phyloP scores from a whole-genome alignment of 2,888 invertebrate species.

The Drosophila paramelanica region DNA sequence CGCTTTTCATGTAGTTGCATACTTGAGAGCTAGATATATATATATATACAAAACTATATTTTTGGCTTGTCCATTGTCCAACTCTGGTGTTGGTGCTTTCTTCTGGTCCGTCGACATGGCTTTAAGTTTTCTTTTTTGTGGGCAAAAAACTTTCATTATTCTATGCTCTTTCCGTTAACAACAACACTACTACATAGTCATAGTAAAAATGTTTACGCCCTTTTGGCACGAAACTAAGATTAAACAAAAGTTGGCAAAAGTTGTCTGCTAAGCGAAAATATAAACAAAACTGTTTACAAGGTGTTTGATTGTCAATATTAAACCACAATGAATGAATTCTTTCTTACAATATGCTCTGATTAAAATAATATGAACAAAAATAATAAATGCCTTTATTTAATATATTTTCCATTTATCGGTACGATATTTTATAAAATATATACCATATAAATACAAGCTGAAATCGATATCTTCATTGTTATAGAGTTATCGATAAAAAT shows the following conservation, averaged over 20 bases:
- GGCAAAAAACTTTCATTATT: slow-evolving; percentile 4
- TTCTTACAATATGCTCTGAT: too few species aligned
- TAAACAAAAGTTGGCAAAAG: background rate
- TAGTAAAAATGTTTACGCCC: background rate
- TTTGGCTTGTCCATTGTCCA: slow-evolving; percentile 31
- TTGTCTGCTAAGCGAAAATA: too few species aligned
- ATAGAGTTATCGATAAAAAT: too few species aligned
- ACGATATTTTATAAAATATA: too few species aligned
- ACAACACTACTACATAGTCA: background rate
- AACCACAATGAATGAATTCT: too few species aligned
- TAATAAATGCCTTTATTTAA: too few species aligned
- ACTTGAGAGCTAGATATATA: slow-evolving; percentile 1
- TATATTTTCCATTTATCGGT: too few species aligned
- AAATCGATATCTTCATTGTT: too few species aligned
- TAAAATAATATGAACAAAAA: too few species aligned
- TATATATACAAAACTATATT: slow-evolving; percentile 1
- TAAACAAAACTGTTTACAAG: background rate
- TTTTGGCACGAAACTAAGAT: background rate
- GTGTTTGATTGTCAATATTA: background rate
- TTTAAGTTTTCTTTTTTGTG: slow-evolving; percentile 19
- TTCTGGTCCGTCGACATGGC: slow-evolving; percentile 49
- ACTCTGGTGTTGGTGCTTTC: slow-evolving; percentile 40
- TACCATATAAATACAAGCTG: too few species aligned
- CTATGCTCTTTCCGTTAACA: background rate
- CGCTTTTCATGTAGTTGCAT: slow-evolving; percentile 28